Evolutionary conservation across 2,888 invertebrate species (phyloP).

Genomic region (Cephus rjabovi): DNA sequence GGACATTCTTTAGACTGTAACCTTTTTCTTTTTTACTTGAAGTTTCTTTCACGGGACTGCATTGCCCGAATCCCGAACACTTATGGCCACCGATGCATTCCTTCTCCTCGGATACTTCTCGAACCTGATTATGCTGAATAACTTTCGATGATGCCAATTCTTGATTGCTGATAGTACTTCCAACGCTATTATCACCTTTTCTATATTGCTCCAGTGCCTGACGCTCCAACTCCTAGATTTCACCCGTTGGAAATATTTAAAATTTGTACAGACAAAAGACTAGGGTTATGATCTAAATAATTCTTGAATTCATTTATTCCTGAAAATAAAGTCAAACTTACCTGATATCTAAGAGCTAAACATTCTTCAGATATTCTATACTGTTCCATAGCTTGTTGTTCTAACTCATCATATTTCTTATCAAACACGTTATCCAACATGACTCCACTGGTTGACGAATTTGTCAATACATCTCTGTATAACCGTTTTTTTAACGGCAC

Average conservation of each 20-base stretch:
- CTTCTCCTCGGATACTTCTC: slow-evolving; percentile 10
- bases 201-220: slow-evolving; percentile 60
- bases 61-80: slow-evolving; percentile 37
- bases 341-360: slow-evolving; percentile 57
- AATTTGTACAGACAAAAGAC: background rate
- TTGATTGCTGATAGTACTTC: slow-evolving; percentile 8
- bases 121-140: background rate
- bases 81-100: slow-evolving; percentile 13
- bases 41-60: slow-evolving; percentile 26
- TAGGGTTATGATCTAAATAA: background rate
- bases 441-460: slow-evolving; percentile 42
- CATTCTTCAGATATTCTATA: slow-evolving; percentile 68
- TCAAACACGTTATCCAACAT: slow-evolving; percentile 46
- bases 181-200: slow-evolving; percentile 32
- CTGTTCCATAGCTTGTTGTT: slow-evolving; percentile 76
- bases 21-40: slow-evolving; percentile 17
- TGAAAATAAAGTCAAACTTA: slow-evolving; percentile 20
- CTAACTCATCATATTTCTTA: slow-evolving; percentile 69
- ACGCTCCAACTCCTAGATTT: slow-evolving; percentile 54
- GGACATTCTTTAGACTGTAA: slow-evolving; percentile 13
- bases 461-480: slow-evolving; percentile 70
- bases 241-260: background rate
- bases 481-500: slow-evolving; percentile 68
- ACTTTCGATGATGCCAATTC: background rate
- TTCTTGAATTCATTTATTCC: background rate